phyloP scores from a whole-genome alignment of 2,888 invertebrate species.

The Xylota segnis region DNA sequence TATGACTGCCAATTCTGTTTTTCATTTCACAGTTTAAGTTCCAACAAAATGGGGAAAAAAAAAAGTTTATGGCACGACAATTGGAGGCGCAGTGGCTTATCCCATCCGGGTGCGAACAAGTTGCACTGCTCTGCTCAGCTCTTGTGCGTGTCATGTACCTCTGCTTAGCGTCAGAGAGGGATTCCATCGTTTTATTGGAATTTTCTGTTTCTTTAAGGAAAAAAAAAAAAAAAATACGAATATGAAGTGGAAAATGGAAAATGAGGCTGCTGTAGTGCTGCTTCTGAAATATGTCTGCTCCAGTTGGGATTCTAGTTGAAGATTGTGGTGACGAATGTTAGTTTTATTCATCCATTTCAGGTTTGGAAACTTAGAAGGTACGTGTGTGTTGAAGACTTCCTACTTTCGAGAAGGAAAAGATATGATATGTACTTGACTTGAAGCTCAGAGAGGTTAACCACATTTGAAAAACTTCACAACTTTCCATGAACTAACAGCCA shows the following conservation, averaged over 20 bases:
- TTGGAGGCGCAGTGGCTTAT: not conserved
- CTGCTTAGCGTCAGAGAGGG: slow-evolving; percentile 19
- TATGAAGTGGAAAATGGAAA: slow-evolving; percentile 48
- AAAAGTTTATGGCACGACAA: not conserved
- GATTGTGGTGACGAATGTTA: slow-evolving; percentile 4
- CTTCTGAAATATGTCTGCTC: slow-evolving; percentile 24
- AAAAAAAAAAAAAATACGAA: slow-evolving; percentile 21
- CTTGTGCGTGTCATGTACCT: slow-evolving; percentile 24
- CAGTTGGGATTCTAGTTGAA: not conserved
- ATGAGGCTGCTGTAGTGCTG: slow-evolving; percentile 12
- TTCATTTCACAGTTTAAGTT: slow-evolving; percentile 25
- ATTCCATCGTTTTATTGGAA: slow-evolving; percentile 11
- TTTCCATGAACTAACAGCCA: too few species aligned
- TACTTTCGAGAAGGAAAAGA: not conserved
- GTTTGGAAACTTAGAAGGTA: not conserved
- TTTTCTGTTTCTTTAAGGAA: not conserved
- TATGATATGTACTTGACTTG: not conserved
- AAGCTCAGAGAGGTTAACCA: too few species aligned
- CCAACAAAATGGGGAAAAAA: slow-evolving; percentile 2
- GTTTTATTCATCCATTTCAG: not conserved
- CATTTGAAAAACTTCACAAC: too few species aligned
- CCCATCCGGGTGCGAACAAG: not conserved
- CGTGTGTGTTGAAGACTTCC: slow-evolving; percentile 7
- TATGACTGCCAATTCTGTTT: slow-evolving; percentile 9
- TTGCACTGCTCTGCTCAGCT: slow-evolving; percentile 8